Evolutionary conservation across 1,140 invertebrate species (phyloP).

Genomic region (Halotydeus destructor): DNA sequence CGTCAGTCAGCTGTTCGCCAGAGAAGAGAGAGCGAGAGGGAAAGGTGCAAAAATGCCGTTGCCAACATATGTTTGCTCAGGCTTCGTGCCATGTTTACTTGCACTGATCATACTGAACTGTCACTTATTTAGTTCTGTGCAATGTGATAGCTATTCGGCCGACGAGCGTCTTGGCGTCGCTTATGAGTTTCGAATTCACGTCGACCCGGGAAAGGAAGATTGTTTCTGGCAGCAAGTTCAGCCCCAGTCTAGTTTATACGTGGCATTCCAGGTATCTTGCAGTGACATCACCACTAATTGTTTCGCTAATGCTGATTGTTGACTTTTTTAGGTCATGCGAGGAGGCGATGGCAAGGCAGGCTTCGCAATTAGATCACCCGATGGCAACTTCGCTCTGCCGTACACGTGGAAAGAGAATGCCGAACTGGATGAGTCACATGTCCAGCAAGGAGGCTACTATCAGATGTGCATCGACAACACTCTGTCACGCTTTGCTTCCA

Average conservation of each 20-base stretch:
- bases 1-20: no score
- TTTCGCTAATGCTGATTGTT: no score
- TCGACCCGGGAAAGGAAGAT: slow-evolving; percentile 79
- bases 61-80: no score
- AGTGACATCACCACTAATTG: no score
- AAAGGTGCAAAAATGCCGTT: no score
- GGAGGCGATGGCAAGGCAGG: slow-evolving; percentile 80
- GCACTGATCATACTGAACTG: no score
- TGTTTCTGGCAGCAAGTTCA: slow-evolving; percentile 85
- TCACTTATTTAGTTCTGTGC: neutral
- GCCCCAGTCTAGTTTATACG: slow-evolving; percentile 72
- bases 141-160: slow-evolving; percentile 13
- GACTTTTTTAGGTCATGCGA: slow-evolving; percentile 32
- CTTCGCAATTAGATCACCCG: slow-evolving; percentile 65
- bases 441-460: slow-evolving; percentile 32
- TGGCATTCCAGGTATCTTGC: slow-evolving; percentile 58
- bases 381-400: slow-evolving; percentile 57
- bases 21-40: no score
- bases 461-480: slow-evolving; percentile 88
- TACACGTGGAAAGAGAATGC: slow-evolving; percentile 67
- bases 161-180: slow-evolving; percentile 46
- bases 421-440: slow-evolving; percentile 61
- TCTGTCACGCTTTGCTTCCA: slow-evolving; percentile 71
- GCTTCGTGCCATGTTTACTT: no score
- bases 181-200: slow-evolving; percentile 56